A percentile compares a stretch with the other conserved stretches of the same genome.
phyloP scores from a whole-genome alignment of 23 tunicate genomes.

The Halocynthia roretzi region DNA sequence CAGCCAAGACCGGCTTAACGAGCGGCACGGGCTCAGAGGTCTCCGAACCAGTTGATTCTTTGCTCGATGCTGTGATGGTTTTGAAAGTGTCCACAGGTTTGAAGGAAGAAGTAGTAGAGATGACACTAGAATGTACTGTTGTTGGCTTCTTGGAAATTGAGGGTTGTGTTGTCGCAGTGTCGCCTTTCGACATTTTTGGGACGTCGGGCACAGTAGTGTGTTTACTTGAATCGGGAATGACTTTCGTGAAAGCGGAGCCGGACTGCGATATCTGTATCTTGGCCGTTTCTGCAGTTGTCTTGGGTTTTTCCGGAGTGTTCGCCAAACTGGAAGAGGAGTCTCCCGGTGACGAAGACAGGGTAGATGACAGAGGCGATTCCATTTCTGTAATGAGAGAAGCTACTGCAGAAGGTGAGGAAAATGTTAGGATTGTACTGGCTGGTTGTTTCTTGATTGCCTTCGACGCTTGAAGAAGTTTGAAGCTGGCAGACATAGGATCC shows the following conservation, averaged over 20 bases:
- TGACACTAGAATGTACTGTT: not conserved
- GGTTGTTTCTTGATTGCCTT: not conserved
- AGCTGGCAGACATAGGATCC: not conserved
- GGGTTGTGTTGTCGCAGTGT: not conserved
- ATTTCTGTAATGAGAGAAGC: not conserved
- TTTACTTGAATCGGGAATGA: constrained; percentile 6
- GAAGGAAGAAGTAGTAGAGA: not conserved
- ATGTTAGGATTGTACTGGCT: not conserved
- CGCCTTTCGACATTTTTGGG: not conserved
- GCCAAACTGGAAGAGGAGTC: constrained; percentile 9
- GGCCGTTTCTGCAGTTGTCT: not conserved
- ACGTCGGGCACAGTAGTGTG: not conserved
- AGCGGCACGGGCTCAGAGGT: not conserved
- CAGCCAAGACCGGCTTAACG: constrained; percentile 1
- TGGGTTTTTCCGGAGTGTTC: not conserved
- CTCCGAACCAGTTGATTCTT: not conserved
- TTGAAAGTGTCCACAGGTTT: constrained; percentile 6
- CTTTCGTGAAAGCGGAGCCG: constrained; percentile 19
- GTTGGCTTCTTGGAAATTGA: not conserved
- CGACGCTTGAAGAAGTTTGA: not conserved
- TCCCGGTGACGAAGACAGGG: not conserved
- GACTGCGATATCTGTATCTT: not conserved
- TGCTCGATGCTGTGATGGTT: not conserved
- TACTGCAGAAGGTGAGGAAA: constrained; percentile 5
- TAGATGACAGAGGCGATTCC: constrained; percentile 7